Percentiles rank a stretch among this genome's conserved stretches.
Conservation (phyloP, 2,888 invertebrate species). For the Corythucha ciliata region DNA sequence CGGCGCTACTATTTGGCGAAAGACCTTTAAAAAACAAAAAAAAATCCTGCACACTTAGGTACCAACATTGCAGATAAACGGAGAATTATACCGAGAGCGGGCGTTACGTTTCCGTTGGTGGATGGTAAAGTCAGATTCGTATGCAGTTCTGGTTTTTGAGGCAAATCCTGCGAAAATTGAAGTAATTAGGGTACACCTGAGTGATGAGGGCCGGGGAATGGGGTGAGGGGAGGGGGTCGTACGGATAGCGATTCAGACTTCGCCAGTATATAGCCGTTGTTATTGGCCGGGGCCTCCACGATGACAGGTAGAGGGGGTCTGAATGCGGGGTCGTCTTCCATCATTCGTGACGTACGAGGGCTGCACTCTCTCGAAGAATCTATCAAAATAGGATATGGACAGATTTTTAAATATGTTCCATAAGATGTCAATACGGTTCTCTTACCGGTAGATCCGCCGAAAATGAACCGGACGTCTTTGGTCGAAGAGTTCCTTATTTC, state of each 20-base stretch:
- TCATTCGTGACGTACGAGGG: slow-evolving; percentile 49
- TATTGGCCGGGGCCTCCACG: slow-evolving; percentile 32
- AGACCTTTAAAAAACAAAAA: slow-evolving; percentile 40
- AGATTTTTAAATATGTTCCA: background rate
- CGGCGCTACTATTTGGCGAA: slow-evolving; percentile 43
- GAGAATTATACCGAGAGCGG: too few relatives aligned
- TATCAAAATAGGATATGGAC: slow-evolving; percentile 12
- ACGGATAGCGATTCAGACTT: slow-evolving; percentile 33
- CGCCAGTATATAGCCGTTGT: slow-evolving; percentile 38
- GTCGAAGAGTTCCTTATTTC: slow-evolving; percentile 34
- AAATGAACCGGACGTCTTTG: slow-evolving; percentile 55
- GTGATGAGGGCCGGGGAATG: too few relatives aligned
- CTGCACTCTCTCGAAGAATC: slow-evolving; percentile 53
- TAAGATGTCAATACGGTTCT: slow-evolving; percentile 15
- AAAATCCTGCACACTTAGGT: too few relatives aligned
- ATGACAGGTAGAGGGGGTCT: slow-evolving; percentile 33
- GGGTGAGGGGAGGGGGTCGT: too few relatives aligned
- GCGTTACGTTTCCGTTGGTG: slow-evolving; percentile 35
- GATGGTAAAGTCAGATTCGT: too few relatives aligned
- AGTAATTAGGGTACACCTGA: too few relatives aligned
- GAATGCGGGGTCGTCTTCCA: slow-evolving; percentile 43
- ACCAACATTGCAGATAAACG: too few relatives aligned
- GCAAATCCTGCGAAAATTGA: too few relatives aligned
- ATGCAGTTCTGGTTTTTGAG: too few relatives aligned
- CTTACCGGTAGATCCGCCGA: slow-evolving; percentile 63